A percentile compares a stretch with the other conserved stretches of the same genome.
Conservation (phyloP, 2,113 vertebrate genomes). For the Engraulis encrasicolus region DNA sequence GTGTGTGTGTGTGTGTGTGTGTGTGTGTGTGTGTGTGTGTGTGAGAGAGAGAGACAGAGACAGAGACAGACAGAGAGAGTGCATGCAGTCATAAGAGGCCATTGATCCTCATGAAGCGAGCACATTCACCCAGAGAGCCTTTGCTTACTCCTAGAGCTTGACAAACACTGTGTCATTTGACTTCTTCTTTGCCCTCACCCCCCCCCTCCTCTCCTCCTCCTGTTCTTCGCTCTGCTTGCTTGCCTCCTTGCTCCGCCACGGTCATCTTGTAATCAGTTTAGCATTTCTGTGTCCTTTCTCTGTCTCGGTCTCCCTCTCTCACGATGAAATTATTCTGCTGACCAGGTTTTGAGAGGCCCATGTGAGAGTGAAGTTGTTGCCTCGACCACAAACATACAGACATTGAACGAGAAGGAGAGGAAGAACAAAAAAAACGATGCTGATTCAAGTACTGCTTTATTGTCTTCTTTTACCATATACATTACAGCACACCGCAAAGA, state of each 20-base stretch:
- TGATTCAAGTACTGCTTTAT: neutral
- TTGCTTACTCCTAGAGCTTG: slow-evolving; percentile 67
- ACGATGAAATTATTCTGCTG: slow-evolving; percentile 39
- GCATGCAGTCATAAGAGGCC: slow-evolving; percentile 61
- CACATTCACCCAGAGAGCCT: slow-evolving; percentile 70
- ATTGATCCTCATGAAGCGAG: slow-evolving; percentile 78
- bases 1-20: too few species aligned
- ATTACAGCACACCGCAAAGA: too few species aligned
- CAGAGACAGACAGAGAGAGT: too few species aligned
- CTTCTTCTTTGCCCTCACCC: slow-evolving; percentile 44
- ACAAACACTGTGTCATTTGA: slow-evolving; percentile 71
- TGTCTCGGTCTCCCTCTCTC: slow-evolving; percentile 43
- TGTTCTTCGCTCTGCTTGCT: too few species aligned
- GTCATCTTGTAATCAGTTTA: slow-evolving; percentile 58
- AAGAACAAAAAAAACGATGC: neutral
- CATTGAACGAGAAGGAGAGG: neutral
- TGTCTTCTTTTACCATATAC: too few species aligned
- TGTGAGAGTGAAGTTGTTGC: neutral
- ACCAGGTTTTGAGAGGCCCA: neutral
- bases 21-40: too few species aligned
- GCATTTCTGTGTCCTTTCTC: slow-evolving; percentile 61
- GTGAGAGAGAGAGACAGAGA: too few species aligned
- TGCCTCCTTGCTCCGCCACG: neutral
- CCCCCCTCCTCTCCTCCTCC: neutral
- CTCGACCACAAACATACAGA: neutral